A percentile compares a stretch with the other conserved stretches of the same genome.
Conservation (phyloP, 2,888 invertebrate genomes). For the Trypoxylon attenuatum region DNA sequence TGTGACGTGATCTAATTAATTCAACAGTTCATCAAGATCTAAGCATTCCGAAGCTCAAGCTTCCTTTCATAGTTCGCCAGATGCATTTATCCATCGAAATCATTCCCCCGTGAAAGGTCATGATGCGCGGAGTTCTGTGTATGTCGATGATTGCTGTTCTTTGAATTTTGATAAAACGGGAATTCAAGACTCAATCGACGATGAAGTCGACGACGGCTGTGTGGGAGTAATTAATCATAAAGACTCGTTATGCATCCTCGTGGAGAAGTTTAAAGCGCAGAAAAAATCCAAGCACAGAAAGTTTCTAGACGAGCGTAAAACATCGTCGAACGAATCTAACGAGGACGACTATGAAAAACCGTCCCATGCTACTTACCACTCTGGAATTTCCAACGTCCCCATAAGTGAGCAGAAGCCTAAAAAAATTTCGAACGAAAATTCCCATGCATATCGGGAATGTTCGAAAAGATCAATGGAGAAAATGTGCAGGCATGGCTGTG, state of each 20-base stretch:
- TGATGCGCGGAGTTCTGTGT: too few relatives aligned
- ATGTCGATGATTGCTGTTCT: too few relatives aligned
- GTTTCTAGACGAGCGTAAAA: background rate
- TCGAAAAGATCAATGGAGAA: slow-evolving; percentile 11
- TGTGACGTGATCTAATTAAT: too few relatives aligned
- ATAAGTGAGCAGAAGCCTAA: slow-evolving; percentile 8
- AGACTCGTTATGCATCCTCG: slow-evolving; percentile 66
- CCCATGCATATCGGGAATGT: slow-evolving; percentile 15
- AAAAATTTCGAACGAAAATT: slow-evolving; percentile 2
- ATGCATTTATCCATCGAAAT: too few relatives aligned
- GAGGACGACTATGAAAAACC: slow-evolving; percentile 35
- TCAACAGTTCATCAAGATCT: too few relatives aligned
- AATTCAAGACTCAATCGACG: slow-evolving; percentile 40
- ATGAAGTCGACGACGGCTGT: slow-evolving; percentile 40
- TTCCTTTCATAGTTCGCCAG: too few relatives aligned
- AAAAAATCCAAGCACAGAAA: slow-evolving; percentile 25
- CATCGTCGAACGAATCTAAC: slow-evolving; percentile 7
- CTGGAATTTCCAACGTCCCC: slow-evolving; percentile 21
- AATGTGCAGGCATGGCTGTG: slow-evolving; percentile 23
- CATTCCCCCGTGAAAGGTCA: too few relatives aligned
- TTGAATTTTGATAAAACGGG: slow-evolving; percentile 44
- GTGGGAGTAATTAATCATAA: slow-evolving; percentile 60
- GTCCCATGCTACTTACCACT: slow-evolving; percentile 24
- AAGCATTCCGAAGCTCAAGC: too few relatives aligned
- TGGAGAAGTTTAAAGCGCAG: slow-evolving; percentile 57